Evolutionary conservation across 2,797 vertebrate species (phyloP).

Genomic region (Myripristis jacobus): DNA sequence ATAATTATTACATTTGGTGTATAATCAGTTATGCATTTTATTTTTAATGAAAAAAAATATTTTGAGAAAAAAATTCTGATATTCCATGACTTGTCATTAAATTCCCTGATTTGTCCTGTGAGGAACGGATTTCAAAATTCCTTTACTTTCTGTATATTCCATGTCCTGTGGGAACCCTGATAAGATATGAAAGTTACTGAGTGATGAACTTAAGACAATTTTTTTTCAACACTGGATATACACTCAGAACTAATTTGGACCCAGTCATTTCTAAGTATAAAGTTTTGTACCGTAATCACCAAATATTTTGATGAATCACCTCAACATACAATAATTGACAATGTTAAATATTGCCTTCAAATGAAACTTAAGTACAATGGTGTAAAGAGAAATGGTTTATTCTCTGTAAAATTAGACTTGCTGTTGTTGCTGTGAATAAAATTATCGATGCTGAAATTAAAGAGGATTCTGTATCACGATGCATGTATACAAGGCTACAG

Average conservation of each 20-base stretch:
- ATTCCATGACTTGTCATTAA: too few species aligned
- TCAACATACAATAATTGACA: slow-evolving; percentile 21
- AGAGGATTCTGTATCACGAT: slow-evolving; percentile 8
- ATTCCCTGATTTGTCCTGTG: too few species aligned
- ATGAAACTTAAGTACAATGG: slow-evolving; percentile 12
- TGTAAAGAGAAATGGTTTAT: slow-evolving; percentile 33
- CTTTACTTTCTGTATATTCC: too few species aligned
- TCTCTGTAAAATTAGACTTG: slow-evolving; percentile 34
- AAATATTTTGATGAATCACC: slow-evolving; percentile 15
- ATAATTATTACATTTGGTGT: too few species aligned
- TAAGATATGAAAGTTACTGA: neutral
- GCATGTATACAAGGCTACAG: slow-evolving; percentile 14
- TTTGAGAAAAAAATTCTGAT: too few species aligned
- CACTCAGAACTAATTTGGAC: neutral
- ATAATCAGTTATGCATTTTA: too few species aligned
- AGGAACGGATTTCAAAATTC: too few species aligned
- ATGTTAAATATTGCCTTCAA: slow-evolving; percentile 20
- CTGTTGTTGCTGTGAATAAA: slow-evolving; percentile 39
- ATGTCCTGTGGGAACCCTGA: too few species aligned
- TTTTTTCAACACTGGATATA: slow-evolving; percentile 13
- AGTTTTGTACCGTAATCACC: slow-evolving; percentile 23
- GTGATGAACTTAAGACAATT: slow-evolving; percentile 2
- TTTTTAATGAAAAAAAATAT: too few species aligned
- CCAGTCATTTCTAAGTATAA: slow-evolving; percentile 25
- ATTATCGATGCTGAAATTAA: slow-evolving; percentile 26